These are phyloP conservation scores for Thyatira batis DNA, from an alignment of 2,888 invertebrate species.

Conservation along the genomic window DNA sequence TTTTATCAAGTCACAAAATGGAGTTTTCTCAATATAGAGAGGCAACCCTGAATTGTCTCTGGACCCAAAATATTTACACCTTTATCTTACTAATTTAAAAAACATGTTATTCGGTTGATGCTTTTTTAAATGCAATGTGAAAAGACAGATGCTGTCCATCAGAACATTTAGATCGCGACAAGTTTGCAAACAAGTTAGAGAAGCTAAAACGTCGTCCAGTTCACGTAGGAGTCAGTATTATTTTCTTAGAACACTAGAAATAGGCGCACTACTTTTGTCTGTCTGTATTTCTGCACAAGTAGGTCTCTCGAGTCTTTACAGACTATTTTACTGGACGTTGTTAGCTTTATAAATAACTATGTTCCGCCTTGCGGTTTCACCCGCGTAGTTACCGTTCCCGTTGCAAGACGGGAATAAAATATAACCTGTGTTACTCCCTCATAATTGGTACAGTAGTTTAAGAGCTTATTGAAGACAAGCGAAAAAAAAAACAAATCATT, in stretches of 20 bases:
- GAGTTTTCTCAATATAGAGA: too few relatives aligned
- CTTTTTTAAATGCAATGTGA: background rate
- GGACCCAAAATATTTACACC: background rate
- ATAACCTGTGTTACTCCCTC: too few relatives aligned
- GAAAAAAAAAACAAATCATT: too few relatives aligned
- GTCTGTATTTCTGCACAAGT: slow-evolving; percentile 18
- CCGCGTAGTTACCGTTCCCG: too few relatives aligned
- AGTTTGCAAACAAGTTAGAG: slow-evolving; percentile 33
- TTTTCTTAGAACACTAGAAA: slow-evolving; percentile 55
- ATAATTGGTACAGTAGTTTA: too few relatives aligned
- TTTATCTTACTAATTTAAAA: background rate
- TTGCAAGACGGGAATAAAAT: too few relatives aligned
- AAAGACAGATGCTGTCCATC: slow-evolving; percentile 30
- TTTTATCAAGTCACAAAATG: too few relatives aligned
- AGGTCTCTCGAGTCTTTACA: background rate
- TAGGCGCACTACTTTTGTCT: slow-evolving; percentile 53
- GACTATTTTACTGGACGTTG: slow-evolving; percentile 1
- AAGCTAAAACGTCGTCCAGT: slow-evolving; percentile 1
- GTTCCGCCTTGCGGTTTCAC: too few relatives aligned
- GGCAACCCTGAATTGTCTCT: background rate
- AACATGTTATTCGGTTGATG: background rate
- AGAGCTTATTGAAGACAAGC: too few relatives aligned
- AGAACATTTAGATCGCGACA: slow-evolving; percentile 23
- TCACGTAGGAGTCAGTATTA: slow-evolving; percentile 10
- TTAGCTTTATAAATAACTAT: slow-evolving; percentile 6